A percentile compares a stretch with the other conserved stretches of the same genome.
Conservation (phyloP, 2,888 invertebrate species). For the Xanthia icteritia region DNA sequence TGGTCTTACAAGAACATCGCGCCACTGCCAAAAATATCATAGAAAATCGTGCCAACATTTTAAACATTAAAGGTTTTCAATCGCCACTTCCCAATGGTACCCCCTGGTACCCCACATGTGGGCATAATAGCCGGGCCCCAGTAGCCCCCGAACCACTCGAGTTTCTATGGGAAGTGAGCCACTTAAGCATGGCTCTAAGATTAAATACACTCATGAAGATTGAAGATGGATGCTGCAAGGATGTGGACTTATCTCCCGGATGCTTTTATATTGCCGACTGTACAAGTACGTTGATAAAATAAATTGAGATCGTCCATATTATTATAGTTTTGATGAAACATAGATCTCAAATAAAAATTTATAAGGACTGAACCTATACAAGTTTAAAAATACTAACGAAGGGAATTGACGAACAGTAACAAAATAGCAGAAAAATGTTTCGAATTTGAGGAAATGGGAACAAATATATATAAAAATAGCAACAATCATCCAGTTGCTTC, state of each 20-base stretch:
- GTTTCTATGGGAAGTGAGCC: conserved; percentile 64
- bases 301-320: conserved; percentile 2
- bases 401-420: no score
- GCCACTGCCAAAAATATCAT: conserved; percentile 18
- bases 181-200: conserved; percentile 60
- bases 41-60: conserved; percentile 9
- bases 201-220: conserved; percentile 66
- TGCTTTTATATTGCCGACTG: conserved; percentile 45
- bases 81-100: conserved; percentile 21
- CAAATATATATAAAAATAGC: no score
- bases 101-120: conserved; percentile 47
- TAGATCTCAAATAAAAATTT: background rate
- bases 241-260: conserved; percentile 44
- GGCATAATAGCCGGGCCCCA: conserved; percentile 49
- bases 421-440: no score
- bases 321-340: conserved; percentile 5
- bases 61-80: conserved; percentile 23
- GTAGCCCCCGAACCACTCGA: conserved; percentile 58
- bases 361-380: background rate
- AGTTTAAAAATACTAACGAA: background rate
- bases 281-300: conserved; percentile 35
- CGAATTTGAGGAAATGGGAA: background rate
- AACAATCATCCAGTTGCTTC: background rate
- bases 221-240: conserved; percentile 58
- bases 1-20: background rate